phyloP scores from a whole-genome alignment of 2,797 vertebrate genomes.

The Sylvia borin region DNA sequence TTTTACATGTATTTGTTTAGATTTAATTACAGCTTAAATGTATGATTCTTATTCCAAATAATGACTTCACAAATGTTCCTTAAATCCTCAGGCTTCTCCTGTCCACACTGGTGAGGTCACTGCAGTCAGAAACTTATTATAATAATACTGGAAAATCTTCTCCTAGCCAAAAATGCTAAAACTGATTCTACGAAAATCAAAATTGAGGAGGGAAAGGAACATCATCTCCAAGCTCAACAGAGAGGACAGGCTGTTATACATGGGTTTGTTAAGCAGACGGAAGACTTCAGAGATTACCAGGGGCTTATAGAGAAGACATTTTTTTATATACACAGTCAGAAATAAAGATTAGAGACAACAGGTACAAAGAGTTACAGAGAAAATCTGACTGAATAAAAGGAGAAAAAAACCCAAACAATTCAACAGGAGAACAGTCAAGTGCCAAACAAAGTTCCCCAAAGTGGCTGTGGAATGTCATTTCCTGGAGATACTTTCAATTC shows the following conservation, averaged over 20 bases:
- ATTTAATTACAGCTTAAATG: background rate
- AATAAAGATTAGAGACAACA: background rate
- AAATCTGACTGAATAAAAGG: background rate
- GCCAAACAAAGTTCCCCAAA: background rate
- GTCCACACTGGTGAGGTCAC: background rate
- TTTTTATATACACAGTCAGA: background rate
- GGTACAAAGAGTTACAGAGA: background rate
- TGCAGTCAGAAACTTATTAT: background rate
- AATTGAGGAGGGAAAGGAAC: background rate
- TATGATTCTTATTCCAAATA: background rate
- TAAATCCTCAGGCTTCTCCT: background rate
- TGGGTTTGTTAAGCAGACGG: background rate
- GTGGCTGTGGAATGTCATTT: background rate
- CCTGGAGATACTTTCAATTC: background rate
- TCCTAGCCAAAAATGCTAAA: background rate
- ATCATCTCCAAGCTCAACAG: background rate
- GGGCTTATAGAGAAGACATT: background rate
- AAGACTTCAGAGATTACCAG: background rate
- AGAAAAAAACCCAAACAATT: background rate
- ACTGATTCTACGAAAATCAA: background rate
- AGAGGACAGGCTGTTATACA: background rate
- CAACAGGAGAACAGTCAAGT: background rate
- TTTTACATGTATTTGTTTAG: background rate
- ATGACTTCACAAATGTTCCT: background rate
- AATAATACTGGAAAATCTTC: background rate